phyloP scores from a whole-genome alignment of 1,140 invertebrate genomes.

The Hypsibius dujardini region DNA sequence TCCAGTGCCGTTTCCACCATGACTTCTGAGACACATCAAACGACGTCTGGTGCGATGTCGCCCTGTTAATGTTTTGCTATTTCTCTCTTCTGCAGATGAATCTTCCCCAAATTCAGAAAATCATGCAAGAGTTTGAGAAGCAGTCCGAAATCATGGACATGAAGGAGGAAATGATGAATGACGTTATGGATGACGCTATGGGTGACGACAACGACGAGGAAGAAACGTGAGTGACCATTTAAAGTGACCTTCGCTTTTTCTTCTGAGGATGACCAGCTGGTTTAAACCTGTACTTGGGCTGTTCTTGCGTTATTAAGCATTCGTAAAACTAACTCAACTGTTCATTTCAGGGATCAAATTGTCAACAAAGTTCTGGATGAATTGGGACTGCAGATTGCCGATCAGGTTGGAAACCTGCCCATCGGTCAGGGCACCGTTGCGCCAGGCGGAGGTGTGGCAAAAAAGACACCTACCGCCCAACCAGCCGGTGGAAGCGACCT shows the following conservation, averaged over 20 bases:
- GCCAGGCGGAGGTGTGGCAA: conserved; percentile 30
- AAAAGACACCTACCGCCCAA: conserved; percentile 38
- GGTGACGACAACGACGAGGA: conserved; percentile 95
- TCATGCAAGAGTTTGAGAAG: conserved; percentile 97
- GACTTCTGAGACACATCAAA: too few relatives aligned
- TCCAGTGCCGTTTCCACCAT: neutral
- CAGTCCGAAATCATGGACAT: conserved; percentile 99
- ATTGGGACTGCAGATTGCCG: conserved; percentile 76
- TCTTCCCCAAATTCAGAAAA: conserved; percentile 96
- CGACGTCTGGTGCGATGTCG: too few relatives aligned
- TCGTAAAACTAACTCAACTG: conserved; percentile 49
- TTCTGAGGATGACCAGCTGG: conserved; percentile 8
- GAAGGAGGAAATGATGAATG: conserved; percentile 99
- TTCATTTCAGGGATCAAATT: conserved; percentile 30
- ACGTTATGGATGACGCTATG: conserved; percentile 98
- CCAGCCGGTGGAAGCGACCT: conserved; percentile 43
- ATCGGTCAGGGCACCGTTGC: conserved; percentile 46
- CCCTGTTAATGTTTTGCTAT: neutral
- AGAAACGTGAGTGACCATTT: conserved; percentile 51
- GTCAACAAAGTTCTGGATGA: conserved; percentile 84
- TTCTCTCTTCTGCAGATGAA: conserved; percentile 51
- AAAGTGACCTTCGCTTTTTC: neutral
- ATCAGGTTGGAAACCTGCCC: conserved; percentile 69
- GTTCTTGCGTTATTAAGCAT: conserved; percentile 35
- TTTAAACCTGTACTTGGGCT: conserved; percentile 7